Evolutionary conservation across 2,888 invertebrate genomes (phyloP).

Genomic region (Cylindroiulus punctatus): DNA sequence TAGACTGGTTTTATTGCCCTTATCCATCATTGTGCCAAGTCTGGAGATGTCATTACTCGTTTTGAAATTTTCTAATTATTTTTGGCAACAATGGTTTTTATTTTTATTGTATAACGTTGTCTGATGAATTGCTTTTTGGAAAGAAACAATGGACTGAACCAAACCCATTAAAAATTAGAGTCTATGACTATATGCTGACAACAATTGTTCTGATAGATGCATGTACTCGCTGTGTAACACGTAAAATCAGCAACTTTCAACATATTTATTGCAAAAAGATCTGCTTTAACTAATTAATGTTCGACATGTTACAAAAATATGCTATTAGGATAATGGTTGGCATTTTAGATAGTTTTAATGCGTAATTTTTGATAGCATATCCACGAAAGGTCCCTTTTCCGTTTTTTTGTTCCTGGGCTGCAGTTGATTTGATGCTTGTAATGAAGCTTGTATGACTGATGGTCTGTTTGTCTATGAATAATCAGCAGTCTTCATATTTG

Average conservation of each 20-base stretch:
- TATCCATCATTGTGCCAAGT: background rate
- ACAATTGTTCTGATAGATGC: too few relatives aligned
- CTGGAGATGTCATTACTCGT: background rate
- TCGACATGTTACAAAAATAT: too few relatives aligned
- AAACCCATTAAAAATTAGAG: too few relatives aligned
- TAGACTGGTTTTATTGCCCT: background rate
- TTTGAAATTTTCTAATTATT: background rate
- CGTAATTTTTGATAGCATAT: background rate
- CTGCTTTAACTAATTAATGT: too few relatives aligned
- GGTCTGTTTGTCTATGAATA: conserved; percentile 42
- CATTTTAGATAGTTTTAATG: background rate
- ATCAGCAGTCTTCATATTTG: conserved; percentile 38
- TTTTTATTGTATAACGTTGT: background rate
- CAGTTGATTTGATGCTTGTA: conserved; percentile 10
- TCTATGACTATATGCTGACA: too few relatives aligned
- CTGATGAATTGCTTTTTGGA: background rate
- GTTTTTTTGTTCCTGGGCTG: background rate
- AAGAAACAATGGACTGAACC: background rate
- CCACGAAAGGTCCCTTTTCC: background rate
- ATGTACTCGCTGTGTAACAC: too few relatives aligned
- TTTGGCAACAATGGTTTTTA: conserved; percentile 14
- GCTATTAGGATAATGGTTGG: too few relatives aligned
- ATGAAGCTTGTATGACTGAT: conserved; percentile 38
- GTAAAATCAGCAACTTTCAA: too few relatives aligned
- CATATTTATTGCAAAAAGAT: too few relatives aligned